These are phyloP conservation scores for Arctia plantaginis DNA, from an alignment of 2,888 invertebrate species.

Conservation along the genomic window DNA sequence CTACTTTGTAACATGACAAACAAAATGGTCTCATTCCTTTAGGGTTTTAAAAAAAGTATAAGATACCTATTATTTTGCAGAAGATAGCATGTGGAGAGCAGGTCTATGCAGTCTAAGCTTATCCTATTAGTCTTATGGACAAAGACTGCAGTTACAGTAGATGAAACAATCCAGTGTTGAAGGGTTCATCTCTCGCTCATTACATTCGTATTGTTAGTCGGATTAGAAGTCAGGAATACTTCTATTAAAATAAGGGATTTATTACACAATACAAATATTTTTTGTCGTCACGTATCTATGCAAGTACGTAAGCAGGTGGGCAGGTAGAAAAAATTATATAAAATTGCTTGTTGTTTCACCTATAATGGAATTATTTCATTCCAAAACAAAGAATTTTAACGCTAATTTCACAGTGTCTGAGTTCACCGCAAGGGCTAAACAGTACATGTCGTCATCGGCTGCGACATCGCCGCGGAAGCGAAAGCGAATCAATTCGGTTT, in stretches of 20 bases:
- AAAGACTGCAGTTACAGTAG: neutral
- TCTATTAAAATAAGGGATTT: neutral
- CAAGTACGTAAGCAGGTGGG: neutral
- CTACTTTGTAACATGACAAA: neutral
- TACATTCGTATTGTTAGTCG: neutral
- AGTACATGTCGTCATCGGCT: constrained; percentile 75
- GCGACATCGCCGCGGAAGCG: constrained; percentile 71
- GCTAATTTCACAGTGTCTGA: constrained; percentile 66
- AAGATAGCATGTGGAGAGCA: neutral
- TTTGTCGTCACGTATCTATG: neutral
- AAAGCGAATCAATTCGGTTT: constrained; percentile 84
- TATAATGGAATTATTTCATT: constrained; percentile 39
- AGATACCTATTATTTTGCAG: neutral
- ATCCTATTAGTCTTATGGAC: neutral
- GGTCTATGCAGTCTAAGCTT: too few relatives aligned
- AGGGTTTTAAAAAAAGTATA: neutral
- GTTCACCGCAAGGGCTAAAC: constrained; percentile 74
- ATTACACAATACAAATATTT: neutral
- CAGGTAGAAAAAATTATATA: neutral
- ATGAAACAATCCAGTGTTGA: too few relatives aligned
- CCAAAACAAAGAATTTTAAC: constrained; percentile 62
- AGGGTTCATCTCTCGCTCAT: neutral
- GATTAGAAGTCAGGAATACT: neutral
- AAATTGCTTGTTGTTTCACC: neutral
- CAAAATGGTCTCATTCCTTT: neutral